Percentiles rank a stretch among this genome's conserved stretches.
Evolutionary conservation across 2,888 invertebrate species (phyloP).

Genomic region (Sisyra nigra): DNA sequence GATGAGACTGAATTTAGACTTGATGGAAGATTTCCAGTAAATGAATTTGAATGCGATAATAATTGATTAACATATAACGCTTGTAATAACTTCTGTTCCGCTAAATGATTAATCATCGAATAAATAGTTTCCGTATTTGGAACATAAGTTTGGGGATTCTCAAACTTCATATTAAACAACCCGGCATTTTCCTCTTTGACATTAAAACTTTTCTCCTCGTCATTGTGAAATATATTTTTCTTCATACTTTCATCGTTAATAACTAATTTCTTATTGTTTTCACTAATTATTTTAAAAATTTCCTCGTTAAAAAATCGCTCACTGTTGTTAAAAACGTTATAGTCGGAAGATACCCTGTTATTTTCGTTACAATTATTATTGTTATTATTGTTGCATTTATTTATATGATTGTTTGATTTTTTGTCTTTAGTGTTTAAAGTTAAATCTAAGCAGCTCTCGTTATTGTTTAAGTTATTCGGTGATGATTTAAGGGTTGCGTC

Average conservation of each 20-base stretch:
- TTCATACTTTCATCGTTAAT: constrained; percentile 3
- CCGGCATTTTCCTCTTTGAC: constrained; percentile 17
- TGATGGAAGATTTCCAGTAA: constrained; percentile 7
- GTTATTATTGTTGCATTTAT: constrained; percentile 15
- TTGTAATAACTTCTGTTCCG: constrained; percentile 28
- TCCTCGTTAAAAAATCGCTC: constrained; percentile 6
- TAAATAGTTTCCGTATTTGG: constrained; percentile 22
- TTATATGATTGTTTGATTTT: background rate
- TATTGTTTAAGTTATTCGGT: constrained; percentile 9
- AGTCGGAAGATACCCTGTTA: background rate
- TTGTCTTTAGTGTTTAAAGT: background rate
- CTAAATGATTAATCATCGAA: constrained; percentile 26
- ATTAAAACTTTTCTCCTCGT: constrained; percentile 4
- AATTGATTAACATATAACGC: constrained; percentile 30
- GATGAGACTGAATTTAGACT: constrained; percentile 9
- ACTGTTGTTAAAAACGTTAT: constrained; percentile 2
- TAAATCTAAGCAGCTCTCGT: constrained; percentile 7
- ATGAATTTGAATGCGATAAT: constrained; percentile 16
- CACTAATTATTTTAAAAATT: constrained; percentile 10
- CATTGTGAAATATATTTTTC: too few species aligned
- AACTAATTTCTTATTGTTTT: constrained; percentile 15
- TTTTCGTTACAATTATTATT: constrained; percentile 1
- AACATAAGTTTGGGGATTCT: constrained; percentile 7
- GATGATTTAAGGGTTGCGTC: constrained; percentile 6
- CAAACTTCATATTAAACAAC: constrained; percentile 10